Evolutionary conservation across 2,797 vertebrate genomes (phyloP), one percentile per base, ranked within the genome.

Genomic region (Thripadectes ignobilis): DNA sequence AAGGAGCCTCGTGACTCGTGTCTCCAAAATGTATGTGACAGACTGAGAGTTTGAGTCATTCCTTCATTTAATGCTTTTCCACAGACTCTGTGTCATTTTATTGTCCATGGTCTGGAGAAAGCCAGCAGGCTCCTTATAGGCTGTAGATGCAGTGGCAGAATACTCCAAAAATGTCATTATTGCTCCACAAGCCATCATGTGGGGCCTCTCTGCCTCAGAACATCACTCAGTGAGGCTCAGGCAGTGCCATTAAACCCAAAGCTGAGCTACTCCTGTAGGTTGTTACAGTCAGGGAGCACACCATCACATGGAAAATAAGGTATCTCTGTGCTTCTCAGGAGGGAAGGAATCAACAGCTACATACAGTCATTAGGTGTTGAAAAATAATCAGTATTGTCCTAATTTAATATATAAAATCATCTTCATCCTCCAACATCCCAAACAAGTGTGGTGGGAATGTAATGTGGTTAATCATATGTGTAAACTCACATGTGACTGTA

Each of bases 181-280:
- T 81, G 21, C 48, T 68, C 54, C n/a, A 39, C 51, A n/a, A 24
- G 54, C 34, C 20, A 17, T 51, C 13, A 3, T 81, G 17, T 29
- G 23, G 84, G 73, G 23, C 51, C 18, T 10, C 63, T 86, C 46
- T 76, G 39, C 39, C 59, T 82, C 62, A 29, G 39, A 55, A 30
- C 29, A 52, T 61, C 14, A 22, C 46, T 63, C 65, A 30, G 36
- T 7, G 26, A 62, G 34, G 21, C 39, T 85, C 58, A 67, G 21
- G 21, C 26, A 61, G n/a, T 48, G 43, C 34, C 51, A 38, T 73
- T 74, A 62, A 79, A 93, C 62, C 19, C 39, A 16, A 59, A 80
- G 36, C 0, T 82, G 36, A 62, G 51, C 39, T 72, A 7, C 20
- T 69, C 0, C 0, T 11, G 4, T 23, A 24, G 29, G 16, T 72